Evolutionary conservation across 2,797 vertebrate species (phyloP).

Genomic region (Amblyopsis hoosieri): DNA sequence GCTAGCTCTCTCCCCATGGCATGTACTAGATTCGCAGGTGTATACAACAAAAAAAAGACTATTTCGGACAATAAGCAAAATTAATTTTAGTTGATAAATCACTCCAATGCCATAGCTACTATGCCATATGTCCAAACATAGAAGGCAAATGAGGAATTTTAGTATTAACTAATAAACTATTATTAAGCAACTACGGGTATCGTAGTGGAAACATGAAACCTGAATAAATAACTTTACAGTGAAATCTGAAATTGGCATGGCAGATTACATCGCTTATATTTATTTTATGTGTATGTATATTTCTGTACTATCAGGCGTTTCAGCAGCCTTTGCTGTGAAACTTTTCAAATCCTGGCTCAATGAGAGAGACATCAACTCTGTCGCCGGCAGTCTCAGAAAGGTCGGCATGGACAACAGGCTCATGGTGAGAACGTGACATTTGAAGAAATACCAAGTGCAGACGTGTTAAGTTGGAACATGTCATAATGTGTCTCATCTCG

Average conservation of each 20-base stretch:
- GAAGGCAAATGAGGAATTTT: too few relatives aligned
- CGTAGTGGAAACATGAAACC: too few relatives aligned
- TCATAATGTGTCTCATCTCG: too few relatives aligned
- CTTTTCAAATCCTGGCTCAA: constrained; percentile 98
- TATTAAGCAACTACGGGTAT: too few relatives aligned
- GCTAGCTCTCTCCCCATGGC: accelerated
- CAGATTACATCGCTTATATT: constrained; percentile 46
- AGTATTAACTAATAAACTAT: too few relatives aligned
- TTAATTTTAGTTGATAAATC: too few relatives aligned
- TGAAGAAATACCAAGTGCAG: constrained; percentile 1
- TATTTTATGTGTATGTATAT: constrained; percentile 46
- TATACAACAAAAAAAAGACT: too few relatives aligned
- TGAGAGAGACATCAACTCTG: constrained; percentile 94
- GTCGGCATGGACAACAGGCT: constrained; percentile 98
- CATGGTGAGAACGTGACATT: constrained; percentile 78
- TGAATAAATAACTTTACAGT: too few relatives aligned
- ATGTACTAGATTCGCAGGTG: background rate
- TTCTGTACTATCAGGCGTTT: constrained; percentile 83
- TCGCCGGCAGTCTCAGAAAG: constrained; percentile 90
- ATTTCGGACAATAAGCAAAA: too few relatives aligned
- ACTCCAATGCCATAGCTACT: too few relatives aligned
- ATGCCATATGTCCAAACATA: too few relatives aligned
- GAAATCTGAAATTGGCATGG: constrained; percentile 6
- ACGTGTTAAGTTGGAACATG: background rate
- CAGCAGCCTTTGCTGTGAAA: constrained; percentile 94